Conservation (phyloP, 2,113 vertebrate species). For the Suricata suricatta region DNA sequence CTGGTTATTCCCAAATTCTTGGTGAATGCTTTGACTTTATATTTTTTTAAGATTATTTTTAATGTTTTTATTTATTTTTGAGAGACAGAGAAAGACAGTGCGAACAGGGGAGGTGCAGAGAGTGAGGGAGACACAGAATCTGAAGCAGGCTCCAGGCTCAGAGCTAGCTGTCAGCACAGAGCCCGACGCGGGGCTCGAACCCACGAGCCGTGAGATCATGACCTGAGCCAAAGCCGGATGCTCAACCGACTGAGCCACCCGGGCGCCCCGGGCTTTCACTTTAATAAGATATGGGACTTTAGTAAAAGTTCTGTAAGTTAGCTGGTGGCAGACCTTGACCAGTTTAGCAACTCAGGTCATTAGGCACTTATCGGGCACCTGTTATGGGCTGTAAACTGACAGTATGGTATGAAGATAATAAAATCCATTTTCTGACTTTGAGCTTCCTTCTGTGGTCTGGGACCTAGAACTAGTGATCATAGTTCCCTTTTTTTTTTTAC, state of each 20-base stretch:
- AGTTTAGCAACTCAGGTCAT: slow-evolving; percentile 12
- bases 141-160: too few relatives aligned
- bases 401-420: background rate
- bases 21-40: background rate
- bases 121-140: too few relatives aligned
- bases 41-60: too few relatives aligned
- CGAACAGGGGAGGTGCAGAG: too few relatives aligned
- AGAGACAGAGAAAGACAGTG: too few relatives aligned
- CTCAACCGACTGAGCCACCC: too few relatives aligned
- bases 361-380: background rate
- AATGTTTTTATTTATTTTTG: too few relatives aligned
- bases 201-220: too few relatives aligned
- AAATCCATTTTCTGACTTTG: background rate
- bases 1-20: background rate
- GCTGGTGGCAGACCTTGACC: background rate
- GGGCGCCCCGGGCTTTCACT: background rate
- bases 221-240: too few relatives aligned
- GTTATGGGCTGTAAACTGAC: background rate
- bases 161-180: too few relatives aligned
- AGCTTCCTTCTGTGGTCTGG: background rate
- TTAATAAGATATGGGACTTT: slow-evolving; percentile 26
- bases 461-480: background rate
- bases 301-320: slow-evolving; percentile 5
- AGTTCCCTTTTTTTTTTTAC: background rate
- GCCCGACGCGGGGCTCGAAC: too few relatives aligned